Percentiles rank a stretch among this genome's conserved stretches.
Evolutionary conservation across 2,888 invertebrate species (phyloP).

Genomic region (Drosophila kanekoi): DNA sequence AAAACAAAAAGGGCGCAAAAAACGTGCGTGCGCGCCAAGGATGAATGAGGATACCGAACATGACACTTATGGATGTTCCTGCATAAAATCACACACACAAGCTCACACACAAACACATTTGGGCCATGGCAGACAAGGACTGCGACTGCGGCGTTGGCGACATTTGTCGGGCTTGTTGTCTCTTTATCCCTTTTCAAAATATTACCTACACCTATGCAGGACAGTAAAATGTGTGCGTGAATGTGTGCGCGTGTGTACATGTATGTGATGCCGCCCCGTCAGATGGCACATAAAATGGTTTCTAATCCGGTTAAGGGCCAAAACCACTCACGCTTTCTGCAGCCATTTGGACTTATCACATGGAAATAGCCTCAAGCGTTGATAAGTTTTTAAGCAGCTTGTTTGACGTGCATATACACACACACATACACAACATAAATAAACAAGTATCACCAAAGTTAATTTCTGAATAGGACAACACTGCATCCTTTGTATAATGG

Average conservation of each 20-base stretch:
- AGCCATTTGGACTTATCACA: slow-evolving; percentile 70
- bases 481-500: background rate
- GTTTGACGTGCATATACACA: background rate
- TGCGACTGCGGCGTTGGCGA: slow-evolving; percentile 26
- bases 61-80: slow-evolving; percentile 82
- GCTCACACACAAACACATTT: slow-evolving; percentile 23
- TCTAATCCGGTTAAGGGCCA: slow-evolving; percentile 71
- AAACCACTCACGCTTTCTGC: slow-evolving; percentile 73
- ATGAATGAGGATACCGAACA: slow-evolving; percentile 82
- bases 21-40: slow-evolving; percentile 82
- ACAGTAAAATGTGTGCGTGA: slow-evolving; percentile 19
- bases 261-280: slow-evolving; percentile 8
- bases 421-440: background rate
- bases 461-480: background rate
- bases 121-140: slow-evolving; percentile 20
- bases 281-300: slow-evolving; percentile 41
- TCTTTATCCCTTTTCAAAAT: slow-evolving; percentile 60
- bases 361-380: slow-evolving; percentile 60
- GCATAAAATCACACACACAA: slow-evolving; percentile 27
- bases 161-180: slow-evolving; percentile 44
- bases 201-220: slow-evolving; percentile 44
- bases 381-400: slow-evolving; percentile 57
- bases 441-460: background rate
- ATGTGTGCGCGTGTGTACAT: slow-evolving; percentile 18
- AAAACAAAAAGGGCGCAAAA: slow-evolving; percentile 79